Evolutionary conservation across 2,113 vertebrate genomes (phyloP), one percentile per base, ranked within the genome.

Genomic region (Corythornis cristatus): DNA sequence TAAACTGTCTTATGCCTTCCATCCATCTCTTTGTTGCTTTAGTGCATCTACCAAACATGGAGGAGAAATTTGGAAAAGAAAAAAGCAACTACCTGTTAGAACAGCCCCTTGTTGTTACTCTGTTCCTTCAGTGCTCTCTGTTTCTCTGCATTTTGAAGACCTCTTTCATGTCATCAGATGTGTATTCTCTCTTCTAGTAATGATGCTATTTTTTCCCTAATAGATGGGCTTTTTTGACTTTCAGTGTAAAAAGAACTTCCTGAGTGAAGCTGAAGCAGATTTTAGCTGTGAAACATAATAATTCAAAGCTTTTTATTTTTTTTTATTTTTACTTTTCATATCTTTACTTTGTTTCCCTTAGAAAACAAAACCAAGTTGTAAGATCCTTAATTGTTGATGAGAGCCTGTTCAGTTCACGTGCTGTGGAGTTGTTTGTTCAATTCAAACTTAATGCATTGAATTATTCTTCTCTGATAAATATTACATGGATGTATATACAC

Each of bases 21-120:
- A 96, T 97, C 93, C 91, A 54, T 97, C 96, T 93, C 90, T 82
- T 83, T 83, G 65, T 91, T 94, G 89, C 90, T 74, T 89, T 78
- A 83, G 88, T 50, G n/a, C 74, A 92, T 89, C 83, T 88, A 89
- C 82, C 75, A 93, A 31, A 79, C 4, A 3, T n/a, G 66, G 77
- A 78, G 60, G 53, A 65, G 74, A 70, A 89, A 83, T 77, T 81
- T 67, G 75, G 71, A 58, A 84, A 84, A 82, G 42, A 62, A 88
- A 66, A 86, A 77, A 73, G 5, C 68, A 80, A 5, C 84, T 75
- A 53, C 40, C 65, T 91, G 70, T 87, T 96, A 82, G 43, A 90
- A 22, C 35, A 65, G 53, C 26, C 65, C 25, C 54, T 85, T 74
- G 84, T 86, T 85, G 28, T 51, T 76, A 6, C 45, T 28, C 0